Evolutionary conservation across 1,140 invertebrate genomes (phyloP), one percentile per base, ranked within the genome.

Genomic region (Platyscapa corneri): DNA sequence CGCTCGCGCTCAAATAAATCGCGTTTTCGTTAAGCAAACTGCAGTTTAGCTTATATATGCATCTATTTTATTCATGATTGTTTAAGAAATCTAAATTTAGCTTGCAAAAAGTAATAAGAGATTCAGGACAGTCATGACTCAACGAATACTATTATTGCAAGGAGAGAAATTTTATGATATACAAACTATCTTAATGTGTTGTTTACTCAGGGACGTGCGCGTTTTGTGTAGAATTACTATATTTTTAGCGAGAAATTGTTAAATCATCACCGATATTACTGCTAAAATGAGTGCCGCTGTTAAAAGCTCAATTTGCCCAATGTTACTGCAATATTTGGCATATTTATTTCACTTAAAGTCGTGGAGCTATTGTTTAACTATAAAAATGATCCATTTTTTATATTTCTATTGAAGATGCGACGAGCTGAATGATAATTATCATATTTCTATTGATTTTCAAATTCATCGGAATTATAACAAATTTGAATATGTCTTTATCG

Each of bases 41-140:
- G 23, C 20, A 20, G 6, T 60, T 60, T 60, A 23, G 56, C 56
- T 27, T 60, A 10, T 27, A 27, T 23, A 27, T 60, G 23, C 27
- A 60, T 60, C 56, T 60, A 60, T 27, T 60, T 60, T 14, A 60
- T 60, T 60, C 56, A 5, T 37, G 32, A 70, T 70, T 70, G 64
- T 67, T 67, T 34, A 67, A 34, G n/a, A 67, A 65, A 32, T 67
- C 32, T 67, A 67, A 67, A 30, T 67, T 67, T 67, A 67, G 64
- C 64, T 32, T 67, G 34, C 34, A 70, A 30, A 70, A 23, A 70
- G 67, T 70, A 70, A 16, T 37, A 30, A 37, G 34, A 39, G 67
- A 37, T 70, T 70, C 67, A 70, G 34, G 67, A 70, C 32, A 70
- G 16, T 20, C 0, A 39, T 37, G 32, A 70, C 32, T 37, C 67